A percentile compares a stretch with the other conserved stretches of the same genome.
Evolutionary conservation across 2,113 vertebrate species (phyloP).

Genomic region (Trogon surrucura): DNA sequence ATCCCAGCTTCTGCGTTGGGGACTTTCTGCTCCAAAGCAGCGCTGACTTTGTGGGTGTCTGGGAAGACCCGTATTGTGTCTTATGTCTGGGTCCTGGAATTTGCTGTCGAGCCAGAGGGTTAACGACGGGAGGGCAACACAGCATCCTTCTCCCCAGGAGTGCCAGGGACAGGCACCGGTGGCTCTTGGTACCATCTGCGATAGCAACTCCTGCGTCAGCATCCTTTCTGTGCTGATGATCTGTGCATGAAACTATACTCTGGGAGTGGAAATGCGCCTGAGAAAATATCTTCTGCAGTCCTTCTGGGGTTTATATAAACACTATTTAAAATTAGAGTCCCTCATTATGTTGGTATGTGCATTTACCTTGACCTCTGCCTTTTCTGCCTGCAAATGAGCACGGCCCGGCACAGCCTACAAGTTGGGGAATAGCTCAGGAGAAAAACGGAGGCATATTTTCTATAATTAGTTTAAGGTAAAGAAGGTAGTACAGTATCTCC

Average conservation of each 20-base stretch:
- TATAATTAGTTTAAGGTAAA: background rate
- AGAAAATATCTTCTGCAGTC: constrained; percentile 34
- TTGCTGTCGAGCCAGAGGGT: background rate
- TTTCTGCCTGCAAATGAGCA: background rate
- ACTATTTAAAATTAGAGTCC: constrained; percentile 51
- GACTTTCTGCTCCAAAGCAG: constrained; percentile 2
- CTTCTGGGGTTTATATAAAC: constrained; percentile 50
- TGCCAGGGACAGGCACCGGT: rapidly evolving
- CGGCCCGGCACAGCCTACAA: background rate
- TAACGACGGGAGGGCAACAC: background rate
- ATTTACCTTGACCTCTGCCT: constrained; percentile 49
- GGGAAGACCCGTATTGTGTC: background rate
- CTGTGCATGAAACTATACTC: constrained; percentile 58
- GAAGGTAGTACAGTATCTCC: background rate
- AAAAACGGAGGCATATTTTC: background rate
- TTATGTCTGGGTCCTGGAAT: background rate
- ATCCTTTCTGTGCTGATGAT: constrained; percentile 47
- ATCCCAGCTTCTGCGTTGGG: background rate
- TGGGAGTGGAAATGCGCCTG: constrained; percentile 25
- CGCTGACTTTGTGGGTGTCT: background rate
- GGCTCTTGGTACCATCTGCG: background rate
- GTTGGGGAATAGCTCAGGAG: background rate
- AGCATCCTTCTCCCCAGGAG: background rate
- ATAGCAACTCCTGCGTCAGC: constrained; percentile 30
- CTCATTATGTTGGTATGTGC: constrained; percentile 56